These are phyloP conservation scores for Plodia interpunctella DNA, from an alignment of 1,140 invertebrate species.

Conservation along the genomic window DNA sequence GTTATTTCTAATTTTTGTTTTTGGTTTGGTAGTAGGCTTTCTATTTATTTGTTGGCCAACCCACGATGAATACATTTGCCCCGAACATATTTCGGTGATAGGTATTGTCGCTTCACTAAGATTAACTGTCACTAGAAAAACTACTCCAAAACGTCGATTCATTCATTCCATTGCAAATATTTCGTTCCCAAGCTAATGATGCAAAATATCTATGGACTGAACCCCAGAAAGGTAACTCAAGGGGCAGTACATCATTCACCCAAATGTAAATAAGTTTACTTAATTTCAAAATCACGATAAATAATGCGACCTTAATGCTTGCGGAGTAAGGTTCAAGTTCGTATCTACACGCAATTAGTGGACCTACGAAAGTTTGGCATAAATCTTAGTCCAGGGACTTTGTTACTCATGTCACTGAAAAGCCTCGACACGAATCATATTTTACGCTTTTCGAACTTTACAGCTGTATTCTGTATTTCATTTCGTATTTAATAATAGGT, in stretches of 20 bases:
- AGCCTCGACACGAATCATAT: slow-evolving; percentile 12
- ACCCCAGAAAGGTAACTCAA: not conserved
- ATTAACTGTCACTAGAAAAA: too few species aligned
- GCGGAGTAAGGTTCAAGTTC: slow-evolving; percentile 19
- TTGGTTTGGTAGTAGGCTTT: too few species aligned
- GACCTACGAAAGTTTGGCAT: slow-evolving; percentile 27
- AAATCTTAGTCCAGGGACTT: slow-evolving; percentile 28
- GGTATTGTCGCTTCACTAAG: too few species aligned
- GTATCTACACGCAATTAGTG: slow-evolving; percentile 26
- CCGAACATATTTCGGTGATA: too few species aligned
- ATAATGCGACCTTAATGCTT: slow-evolving; percentile 12
- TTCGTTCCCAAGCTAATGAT: not conserved
- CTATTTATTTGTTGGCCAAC: too few species aligned
- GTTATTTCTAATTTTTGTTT: too few species aligned
- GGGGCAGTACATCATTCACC: not conserved
- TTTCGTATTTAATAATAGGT: not conserved
- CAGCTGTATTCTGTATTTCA: not conserved
- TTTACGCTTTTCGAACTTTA: slow-evolving; percentile 1
- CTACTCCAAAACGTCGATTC: too few species aligned
- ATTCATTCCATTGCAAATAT: too few species aligned
- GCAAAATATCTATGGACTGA: not conserved
- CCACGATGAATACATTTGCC: too few species aligned
- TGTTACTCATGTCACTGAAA: slow-evolving; percentile 28
- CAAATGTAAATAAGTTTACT: not conserved
- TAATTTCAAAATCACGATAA: not conserved